Percentiles rank a stretch among this genome's conserved stretches.
Evolutionary conservation across 2,888 invertebrate species (phyloP).

Genomic region (Cantharis rustica): DNA sequence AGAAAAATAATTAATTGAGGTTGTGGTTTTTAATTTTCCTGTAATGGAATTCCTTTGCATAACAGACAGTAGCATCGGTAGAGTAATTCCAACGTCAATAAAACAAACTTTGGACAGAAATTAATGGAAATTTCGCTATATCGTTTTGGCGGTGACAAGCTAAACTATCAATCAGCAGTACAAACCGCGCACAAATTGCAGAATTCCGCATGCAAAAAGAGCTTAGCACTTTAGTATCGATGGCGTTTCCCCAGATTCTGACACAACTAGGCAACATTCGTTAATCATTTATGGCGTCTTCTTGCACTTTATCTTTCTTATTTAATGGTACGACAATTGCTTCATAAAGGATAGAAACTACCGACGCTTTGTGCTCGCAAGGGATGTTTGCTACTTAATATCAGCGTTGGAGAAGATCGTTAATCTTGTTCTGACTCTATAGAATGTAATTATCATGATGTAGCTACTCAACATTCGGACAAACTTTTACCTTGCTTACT

Average conservation of each 20-base stretch:
- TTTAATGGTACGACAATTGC: conserved; percentile 26
- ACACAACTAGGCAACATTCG: conserved; percentile 35
- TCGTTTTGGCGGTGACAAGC: conserved; percentile 55
- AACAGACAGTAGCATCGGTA: conserved; percentile 9
- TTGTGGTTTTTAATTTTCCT: not conserved
- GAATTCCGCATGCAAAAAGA: conserved; percentile 51
- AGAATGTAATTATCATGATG: conserved; percentile 55
- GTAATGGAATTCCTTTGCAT: conserved; percentile 17
- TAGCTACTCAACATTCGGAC: conserved; percentile 42
- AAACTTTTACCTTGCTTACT: conserved; percentile 26
- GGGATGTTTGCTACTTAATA: conserved; percentile 53
- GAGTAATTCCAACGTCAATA: conserved; percentile 38
- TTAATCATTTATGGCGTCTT: conserved; percentile 32
- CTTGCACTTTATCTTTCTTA: conserved; percentile 34
- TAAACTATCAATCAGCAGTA: conserved; percentile 55
- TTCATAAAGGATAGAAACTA: conserved; percentile 22
- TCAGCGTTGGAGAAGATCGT: conserved; percentile 56
- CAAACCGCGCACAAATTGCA: conserved; percentile 55
- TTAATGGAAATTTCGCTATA: conserved; percentile 58
- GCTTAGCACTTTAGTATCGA: conserved; percentile 37
- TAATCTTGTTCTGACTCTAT: conserved; percentile 57
- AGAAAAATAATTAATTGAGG: not conserved
- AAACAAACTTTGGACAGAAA: conserved; percentile 46
- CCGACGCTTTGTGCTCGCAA: conserved; percentile 23
- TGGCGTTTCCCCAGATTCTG: conserved; percentile 48